phyloP scores from a whole-genome alignment of 2,888 invertebrate species.

The Clusia tigrina region DNA sequence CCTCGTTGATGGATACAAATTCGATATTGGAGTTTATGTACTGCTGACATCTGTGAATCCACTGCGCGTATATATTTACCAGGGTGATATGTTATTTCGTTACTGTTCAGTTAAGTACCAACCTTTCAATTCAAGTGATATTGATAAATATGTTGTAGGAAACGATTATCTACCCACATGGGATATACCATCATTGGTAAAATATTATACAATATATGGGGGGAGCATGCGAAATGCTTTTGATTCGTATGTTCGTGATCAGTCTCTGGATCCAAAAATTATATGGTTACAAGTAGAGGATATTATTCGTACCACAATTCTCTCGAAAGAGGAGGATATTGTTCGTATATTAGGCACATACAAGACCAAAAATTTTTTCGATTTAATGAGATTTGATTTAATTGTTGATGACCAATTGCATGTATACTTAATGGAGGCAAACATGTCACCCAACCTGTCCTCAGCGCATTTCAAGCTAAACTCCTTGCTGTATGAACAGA shows the following conservation, averaged over 20 bases:
- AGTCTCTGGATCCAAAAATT: slow-evolving; percentile 74
- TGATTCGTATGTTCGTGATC: slow-evolving; percentile 74
- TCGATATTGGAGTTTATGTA: slow-evolving; percentile 96
- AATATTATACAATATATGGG: slow-evolving; percentile 75
- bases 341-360: slow-evolving; percentile 67
- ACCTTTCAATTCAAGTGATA: slow-evolving; percentile 81
- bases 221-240: slow-evolving; percentile 88
- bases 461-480: slow-evolving; percentile 93
- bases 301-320: slow-evolving; percentile 75
- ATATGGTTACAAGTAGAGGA: slow-evolving; percentile 85
- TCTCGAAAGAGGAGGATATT: slow-evolving; percentile 77
- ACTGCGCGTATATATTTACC: slow-evolving; percentile 85
- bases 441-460: slow-evolving; percentile 97
- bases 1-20: slow-evolving; percentile 91
- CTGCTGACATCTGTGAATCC: slow-evolving; percentile 91
- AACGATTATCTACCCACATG: slow-evolving; percentile 95
- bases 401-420: slow-evolving; percentile 86
- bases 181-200: slow-evolving; percentile 82
- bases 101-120: slow-evolving; percentile 90
- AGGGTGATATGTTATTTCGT: slow-evolving; percentile 87
- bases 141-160: slow-evolving; percentile 92
- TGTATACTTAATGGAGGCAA: slow-evolving; percentile 92
- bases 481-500: slow-evolving; percentile 88
- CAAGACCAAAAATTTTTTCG: slow-evolving; percentile 81
- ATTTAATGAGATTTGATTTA: slow-evolving; percentile 94